A percentile compares a stretch with the other conserved stretches of the same genome.
These are phyloP conservation scores for Drosophila quadrilineata DNA, from an alignment of 1,140 invertebrate genomes.

Conservation along the genomic window DNA sequence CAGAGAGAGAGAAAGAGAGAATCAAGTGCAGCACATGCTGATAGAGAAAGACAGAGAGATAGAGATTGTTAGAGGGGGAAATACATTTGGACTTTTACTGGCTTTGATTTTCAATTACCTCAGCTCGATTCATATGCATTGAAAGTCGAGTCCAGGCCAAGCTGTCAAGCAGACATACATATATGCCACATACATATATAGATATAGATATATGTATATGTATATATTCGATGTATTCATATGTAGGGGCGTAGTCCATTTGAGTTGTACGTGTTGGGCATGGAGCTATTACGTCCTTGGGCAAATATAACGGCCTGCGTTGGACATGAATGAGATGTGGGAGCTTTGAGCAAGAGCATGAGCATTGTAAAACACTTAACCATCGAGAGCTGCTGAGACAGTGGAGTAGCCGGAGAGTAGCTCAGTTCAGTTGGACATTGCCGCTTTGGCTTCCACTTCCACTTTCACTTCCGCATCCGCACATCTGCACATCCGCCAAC, in stretches of 20 bases:
- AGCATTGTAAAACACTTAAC: conserved; percentile 77
- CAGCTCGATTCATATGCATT: conserved; percentile 72
- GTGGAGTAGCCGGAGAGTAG: conserved; percentile 1
- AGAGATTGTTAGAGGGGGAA: too few relatives aligned
- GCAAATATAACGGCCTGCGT: conserved; percentile 71
- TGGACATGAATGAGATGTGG: conserved; percentile 76
- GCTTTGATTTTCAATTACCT: conserved; percentile 78
- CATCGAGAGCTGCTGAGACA: too few relatives aligned
- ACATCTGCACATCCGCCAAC: background rate
- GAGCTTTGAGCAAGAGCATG: conserved; percentile 68
- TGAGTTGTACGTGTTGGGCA: conserved; percentile 31
- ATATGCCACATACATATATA: background rate
- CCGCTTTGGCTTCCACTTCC: background rate
- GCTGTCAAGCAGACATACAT: conserved; percentile 42
- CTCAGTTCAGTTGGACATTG: background rate
- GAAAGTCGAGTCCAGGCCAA: conserved; percentile 51
- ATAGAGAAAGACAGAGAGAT: too few relatives aligned
- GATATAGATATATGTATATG: conserved; percentile 6
- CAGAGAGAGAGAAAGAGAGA: background rate
- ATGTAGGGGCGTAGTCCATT: conserved; percentile 31
- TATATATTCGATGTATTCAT: conserved; percentile 14
- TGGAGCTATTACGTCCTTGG: conserved; percentile 51
- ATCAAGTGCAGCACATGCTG: too few relatives aligned
- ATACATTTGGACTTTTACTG: conserved; percentile 39
- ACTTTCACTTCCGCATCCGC: background rate